These are phyloP conservation scores for Porites divaricata DNA, from an alignment of 92 coral and sea anemone genomes.

Conservation along the genomic window DNA sequence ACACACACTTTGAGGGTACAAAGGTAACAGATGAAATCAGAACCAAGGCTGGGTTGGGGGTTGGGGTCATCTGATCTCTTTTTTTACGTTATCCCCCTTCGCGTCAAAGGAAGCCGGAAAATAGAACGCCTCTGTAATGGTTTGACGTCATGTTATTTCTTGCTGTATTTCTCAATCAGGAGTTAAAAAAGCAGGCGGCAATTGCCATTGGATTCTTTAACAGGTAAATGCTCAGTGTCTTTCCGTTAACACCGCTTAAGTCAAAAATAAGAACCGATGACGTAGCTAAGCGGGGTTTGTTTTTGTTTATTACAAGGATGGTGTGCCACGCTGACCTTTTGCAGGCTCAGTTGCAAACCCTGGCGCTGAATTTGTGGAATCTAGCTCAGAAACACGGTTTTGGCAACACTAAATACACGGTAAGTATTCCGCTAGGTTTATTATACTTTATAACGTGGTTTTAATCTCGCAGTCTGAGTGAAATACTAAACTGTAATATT, in stretches of 20 bases:
- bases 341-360: slow-evolving; percentile 66
- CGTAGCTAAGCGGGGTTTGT: background rate
- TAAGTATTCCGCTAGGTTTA: slow-evolving; percentile 24
- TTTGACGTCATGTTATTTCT: background rate
- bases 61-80: no score
- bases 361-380: slow-evolving; percentile 93
- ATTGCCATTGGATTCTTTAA: slow-evolving; percentile 93
- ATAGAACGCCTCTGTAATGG: no score
- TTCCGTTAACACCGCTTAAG: background rate
- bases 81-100: no score
- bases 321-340: slow-evolving; percentile 86
- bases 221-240: slow-evolving; percentile 52
- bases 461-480: no score
- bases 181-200: slow-evolving; percentile 88
- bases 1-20: no score
- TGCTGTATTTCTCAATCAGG: slow-evolving; percentile 41
- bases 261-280: background rate
- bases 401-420: slow-evolving; percentile 93
- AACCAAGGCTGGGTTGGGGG: no score
- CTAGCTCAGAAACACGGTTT: slow-evolving; percentile 95
- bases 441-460: background rate
- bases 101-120: no score
- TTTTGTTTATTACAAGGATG: slow-evolving; percentile 47
- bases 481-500: no score
- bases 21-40: no score